phyloP scores from a whole-genome alignment of 2,797 vertebrate genomes.

The Novumbra hubbsi region DNA sequence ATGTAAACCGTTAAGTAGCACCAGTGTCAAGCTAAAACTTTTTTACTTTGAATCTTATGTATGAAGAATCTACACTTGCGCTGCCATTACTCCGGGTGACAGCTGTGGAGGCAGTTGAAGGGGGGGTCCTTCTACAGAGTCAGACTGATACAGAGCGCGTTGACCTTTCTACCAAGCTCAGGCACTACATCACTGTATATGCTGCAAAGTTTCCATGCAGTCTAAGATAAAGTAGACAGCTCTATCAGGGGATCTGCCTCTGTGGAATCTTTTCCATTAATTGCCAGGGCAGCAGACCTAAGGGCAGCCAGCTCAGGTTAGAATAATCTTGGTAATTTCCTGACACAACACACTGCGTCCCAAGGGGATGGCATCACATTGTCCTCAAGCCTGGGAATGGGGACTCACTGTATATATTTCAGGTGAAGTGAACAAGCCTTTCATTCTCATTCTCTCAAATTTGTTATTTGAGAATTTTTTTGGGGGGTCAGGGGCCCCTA shows the following conservation, averaged over 20 bases:
- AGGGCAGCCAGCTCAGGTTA: constrained; percentile 71
- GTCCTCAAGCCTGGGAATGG: constrained; percentile 31
- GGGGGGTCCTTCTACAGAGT: constrained; percentile 53
- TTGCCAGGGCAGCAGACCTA: constrained; percentile 67
- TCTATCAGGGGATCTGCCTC: constrained; percentile 74
- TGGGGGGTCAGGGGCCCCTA: too few species aligned
- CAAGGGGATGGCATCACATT: constrained; percentile 17
- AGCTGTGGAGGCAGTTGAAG: constrained; percentile 10
- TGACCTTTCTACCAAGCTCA: constrained; percentile 69
- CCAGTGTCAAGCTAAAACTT: constrained; percentile 56
- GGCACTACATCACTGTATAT: constrained; percentile 75
- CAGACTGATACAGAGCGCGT: constrained; percentile 56
- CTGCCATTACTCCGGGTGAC: constrained; percentile 53
- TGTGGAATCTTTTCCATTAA: constrained; percentile 72
- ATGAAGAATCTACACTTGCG: constrained; percentile 54
- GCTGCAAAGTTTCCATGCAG: constrained; percentile 57
- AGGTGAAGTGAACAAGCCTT: not conserved
- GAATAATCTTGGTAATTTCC: constrained; percentile 62
- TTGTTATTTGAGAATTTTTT: too few species aligned
- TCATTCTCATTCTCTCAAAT: not conserved
- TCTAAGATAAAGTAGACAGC: constrained; percentile 74
- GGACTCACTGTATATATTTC: not conserved
- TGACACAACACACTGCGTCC: constrained; percentile 50
- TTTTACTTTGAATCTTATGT: constrained; percentile 52
- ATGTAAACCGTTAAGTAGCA: constrained; percentile 29